Evolutionary conservation across 2,113 vertebrate species (phyloP), one percentile per base, ranked within the genome.

Genomic region (Ahaetulla prasina): DNA sequence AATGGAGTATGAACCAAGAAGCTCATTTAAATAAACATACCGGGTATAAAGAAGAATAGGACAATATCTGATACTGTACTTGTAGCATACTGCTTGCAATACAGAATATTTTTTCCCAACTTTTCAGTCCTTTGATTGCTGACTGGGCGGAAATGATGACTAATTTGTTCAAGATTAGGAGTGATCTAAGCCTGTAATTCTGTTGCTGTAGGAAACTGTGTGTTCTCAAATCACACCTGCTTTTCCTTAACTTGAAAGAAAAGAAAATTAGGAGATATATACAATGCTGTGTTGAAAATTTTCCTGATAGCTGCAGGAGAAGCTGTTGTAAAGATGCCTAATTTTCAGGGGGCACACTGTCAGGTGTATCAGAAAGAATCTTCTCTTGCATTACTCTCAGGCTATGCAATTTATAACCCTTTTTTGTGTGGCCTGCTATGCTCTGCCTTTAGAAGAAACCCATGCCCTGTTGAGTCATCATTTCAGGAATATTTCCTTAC

Each of bases 1-100:
- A 94, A 12, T 6, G 88, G 91, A 88, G 16, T 80, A 91, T 84
- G 90, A 85, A 93, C 9, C 85, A 93, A 88, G 90, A 91, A 94
- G 89, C 57, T 74, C 94, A 49, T 93, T 96, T 94, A 94, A 95
- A 96, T 95, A 96, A 96, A 94, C 95, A 91, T 68, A 16, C 89
- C 91, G 88, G 6, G 53, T 94, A 85, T 95, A 63, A 95, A 85
- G 45, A 90, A 92, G 91, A 94, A 94, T 1, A 49, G 84, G 0
- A 10, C 89, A 95, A 74, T 20, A 27, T 91, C 53, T 4, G 0
- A 54, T 94, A 93, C 85, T 94, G 23, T n/a, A 89, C 60, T 93
- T 90, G 39, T 95, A 92, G 92, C 90, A 53, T 50, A 91, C 85
- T 91, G 94, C 27, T 93, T 93, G 90, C 86, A 27, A 27, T 94